These are phyloP conservation scores for Rhabdophis nuchalis DNA, from an alignment of 2,797 vertebrate genomes.

Conservation along the genomic window DNA sequence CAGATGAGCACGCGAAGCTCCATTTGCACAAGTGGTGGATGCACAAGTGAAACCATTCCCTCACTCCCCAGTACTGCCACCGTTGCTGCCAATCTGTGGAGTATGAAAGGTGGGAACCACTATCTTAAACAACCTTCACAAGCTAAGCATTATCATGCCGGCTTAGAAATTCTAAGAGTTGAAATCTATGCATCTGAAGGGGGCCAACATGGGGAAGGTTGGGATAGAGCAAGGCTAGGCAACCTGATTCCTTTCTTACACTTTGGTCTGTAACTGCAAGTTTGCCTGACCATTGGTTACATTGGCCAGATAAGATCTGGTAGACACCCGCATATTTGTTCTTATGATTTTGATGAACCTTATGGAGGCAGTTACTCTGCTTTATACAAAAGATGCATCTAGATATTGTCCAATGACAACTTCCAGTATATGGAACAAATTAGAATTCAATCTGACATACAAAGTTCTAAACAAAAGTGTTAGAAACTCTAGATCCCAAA, in stretches of 20 bases:
- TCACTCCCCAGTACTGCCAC: not conserved
- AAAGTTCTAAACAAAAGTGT: not conserved
- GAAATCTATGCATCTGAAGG: not conserved
- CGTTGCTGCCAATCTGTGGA: not conserved
- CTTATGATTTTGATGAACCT: not conserved
- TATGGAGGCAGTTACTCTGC: not conserved
- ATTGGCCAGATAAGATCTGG: not conserved
- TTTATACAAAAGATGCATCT: not conserved
- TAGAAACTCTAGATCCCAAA: not conserved
- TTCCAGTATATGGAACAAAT: not conserved
- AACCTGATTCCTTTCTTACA: not conserved
- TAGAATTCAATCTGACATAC: not conserved
- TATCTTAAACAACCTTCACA: not conserved
- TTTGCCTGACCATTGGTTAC: not conserved
- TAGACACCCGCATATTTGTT: not conserved
- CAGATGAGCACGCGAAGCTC: not conserved
- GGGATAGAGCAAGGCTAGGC: not conserved
- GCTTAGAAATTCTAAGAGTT: not conserved
- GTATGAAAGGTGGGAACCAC: not conserved
- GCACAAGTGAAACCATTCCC: not conserved
- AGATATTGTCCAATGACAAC: not conserved
- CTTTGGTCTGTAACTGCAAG: not conserved
- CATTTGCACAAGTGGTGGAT: not conserved
- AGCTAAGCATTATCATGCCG: not conserved
- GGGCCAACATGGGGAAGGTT: not conserved